Percentiles rank a stretch among this genome's conserved stretches.
Evolutionary conservation across 1,140 invertebrate species (phyloP).

Genomic region (Uloborus diversus): DNA sequence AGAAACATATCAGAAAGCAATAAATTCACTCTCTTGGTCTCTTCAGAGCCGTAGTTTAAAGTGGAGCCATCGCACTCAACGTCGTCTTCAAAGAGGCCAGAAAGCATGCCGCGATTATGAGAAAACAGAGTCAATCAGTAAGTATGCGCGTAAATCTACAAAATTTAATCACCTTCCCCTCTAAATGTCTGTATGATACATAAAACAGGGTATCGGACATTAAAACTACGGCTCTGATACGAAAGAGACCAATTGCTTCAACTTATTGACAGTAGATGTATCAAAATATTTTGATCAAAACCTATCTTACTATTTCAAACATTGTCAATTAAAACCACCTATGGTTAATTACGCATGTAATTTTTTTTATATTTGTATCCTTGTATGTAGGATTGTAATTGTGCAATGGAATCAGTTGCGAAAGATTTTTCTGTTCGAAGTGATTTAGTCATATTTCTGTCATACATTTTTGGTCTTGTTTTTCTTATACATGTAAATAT

Average conservation of each 20-base stretch:
- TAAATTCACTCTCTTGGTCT: constrained; percentile 38
- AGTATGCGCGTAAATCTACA: background rate
- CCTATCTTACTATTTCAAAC: background rate
- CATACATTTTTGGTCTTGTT: constrained; percentile 44
- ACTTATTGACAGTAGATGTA: background rate
- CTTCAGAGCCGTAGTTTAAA: constrained; percentile 34
- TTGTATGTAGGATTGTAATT: constrained; percentile 38
- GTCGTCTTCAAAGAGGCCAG: constrained; percentile 15
- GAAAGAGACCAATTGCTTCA: constrained; percentile 35
- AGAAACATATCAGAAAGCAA: no score
- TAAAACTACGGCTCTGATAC: constrained; percentile 22
- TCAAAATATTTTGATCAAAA: background rate
- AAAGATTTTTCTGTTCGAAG: constrained; percentile 23
- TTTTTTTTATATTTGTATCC: constrained; percentile 8
- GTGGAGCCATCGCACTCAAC: constrained; percentile 24
- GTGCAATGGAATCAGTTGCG: constrained; percentile 7
- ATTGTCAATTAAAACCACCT: no score
- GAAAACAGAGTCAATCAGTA: background rate
- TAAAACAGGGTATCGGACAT: constrained; percentile 3
- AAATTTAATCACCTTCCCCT: background rate
- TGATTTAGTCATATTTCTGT: constrained; percentile 25
- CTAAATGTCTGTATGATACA: background rate
- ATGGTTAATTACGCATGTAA: constrained; percentile 3
- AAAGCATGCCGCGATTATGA: background rate
- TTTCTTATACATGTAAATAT: constrained; percentile 48